phyloP scores from a whole-genome alignment of 2,888 invertebrate genomes.

The Dolichopus griseipennis region DNA sequence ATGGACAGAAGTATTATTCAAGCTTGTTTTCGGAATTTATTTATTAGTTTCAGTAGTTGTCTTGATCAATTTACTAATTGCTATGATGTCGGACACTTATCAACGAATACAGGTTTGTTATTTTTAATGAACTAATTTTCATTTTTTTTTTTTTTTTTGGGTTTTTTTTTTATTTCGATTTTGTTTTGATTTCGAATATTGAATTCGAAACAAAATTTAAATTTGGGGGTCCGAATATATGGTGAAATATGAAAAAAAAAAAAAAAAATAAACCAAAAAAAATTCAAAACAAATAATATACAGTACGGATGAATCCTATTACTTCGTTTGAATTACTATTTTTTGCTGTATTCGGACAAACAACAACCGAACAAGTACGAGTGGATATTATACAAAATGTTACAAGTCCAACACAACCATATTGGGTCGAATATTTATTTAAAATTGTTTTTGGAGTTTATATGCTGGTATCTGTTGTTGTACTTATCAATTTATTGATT shows the following conservation, averaged over 20 bases:
- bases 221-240: constrained; percentile 6
- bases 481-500: constrained; percentile 97
- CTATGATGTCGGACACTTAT: constrained; percentile 99
- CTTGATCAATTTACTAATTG: constrained; percentile 96
- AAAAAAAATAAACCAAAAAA: not conserved
- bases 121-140: constrained; percentile 10
- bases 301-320: constrained; percentile 86
- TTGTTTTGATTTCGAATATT: not conserved
- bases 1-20: constrained; percentile 81
- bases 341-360: constrained; percentile 97
- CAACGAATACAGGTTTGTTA: constrained; percentile 92
- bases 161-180: not conserved
- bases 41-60: constrained; percentile 97
- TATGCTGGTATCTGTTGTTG: constrained; percentile 98
- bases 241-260: constrained; percentile 23
- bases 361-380: constrained; percentile 70
- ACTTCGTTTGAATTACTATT: constrained; percentile 95
- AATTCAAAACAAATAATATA: constrained; percentile 21
- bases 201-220: not conserved
- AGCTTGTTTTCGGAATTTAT: constrained; percentile 91
- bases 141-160: constrained; percentile 2
- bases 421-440: constrained; percentile 79
- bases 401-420: constrained; percentile 54
- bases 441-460: constrained; percentile 87
- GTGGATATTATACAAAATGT: constrained; percentile 51